Conservation (phyloP, 2,113 vertebrate genomes). For the Tauraco erythrolophus region DNA sequence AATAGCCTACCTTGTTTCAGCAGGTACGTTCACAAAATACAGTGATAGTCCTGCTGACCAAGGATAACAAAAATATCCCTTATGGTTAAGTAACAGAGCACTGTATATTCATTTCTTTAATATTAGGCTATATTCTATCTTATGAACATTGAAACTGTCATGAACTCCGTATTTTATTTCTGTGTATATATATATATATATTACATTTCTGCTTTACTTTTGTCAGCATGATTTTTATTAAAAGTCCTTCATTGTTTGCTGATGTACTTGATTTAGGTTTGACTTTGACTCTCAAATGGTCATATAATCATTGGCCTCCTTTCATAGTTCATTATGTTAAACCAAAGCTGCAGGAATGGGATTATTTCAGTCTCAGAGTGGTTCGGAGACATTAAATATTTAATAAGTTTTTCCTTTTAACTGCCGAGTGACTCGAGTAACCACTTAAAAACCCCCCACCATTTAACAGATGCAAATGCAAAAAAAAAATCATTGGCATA, state of each 20-base stretch:
- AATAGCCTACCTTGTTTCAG: neutral
- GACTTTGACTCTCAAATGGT: neutral
- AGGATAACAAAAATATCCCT: neutral
- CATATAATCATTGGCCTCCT: neutral
- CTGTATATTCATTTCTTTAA: neutral
- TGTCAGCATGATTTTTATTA: neutral
- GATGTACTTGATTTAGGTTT: neutral
- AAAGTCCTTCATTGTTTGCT: neutral
- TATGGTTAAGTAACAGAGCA: neutral
- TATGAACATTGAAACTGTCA: neutral
- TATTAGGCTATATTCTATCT: neutral
- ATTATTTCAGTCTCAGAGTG: conserved; percentile 8
- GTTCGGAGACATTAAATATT: conserved; percentile 39
- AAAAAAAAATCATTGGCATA: neutral
- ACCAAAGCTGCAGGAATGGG: neutral
- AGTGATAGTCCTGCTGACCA: neutral
- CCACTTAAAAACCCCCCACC: neutral
- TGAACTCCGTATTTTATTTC: neutral
- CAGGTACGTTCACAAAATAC: neutral
- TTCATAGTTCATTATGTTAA: conserved; percentile 22
- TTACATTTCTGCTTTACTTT: neutral
- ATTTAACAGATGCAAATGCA: neutral
- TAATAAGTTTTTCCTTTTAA: conserved; percentile 2
- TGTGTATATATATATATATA: neutral
- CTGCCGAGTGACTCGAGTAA: neutral